Evolutionary conservation across 2,888 invertebrate species (phyloP).

Genomic region (Plebejus melissa): DNA sequence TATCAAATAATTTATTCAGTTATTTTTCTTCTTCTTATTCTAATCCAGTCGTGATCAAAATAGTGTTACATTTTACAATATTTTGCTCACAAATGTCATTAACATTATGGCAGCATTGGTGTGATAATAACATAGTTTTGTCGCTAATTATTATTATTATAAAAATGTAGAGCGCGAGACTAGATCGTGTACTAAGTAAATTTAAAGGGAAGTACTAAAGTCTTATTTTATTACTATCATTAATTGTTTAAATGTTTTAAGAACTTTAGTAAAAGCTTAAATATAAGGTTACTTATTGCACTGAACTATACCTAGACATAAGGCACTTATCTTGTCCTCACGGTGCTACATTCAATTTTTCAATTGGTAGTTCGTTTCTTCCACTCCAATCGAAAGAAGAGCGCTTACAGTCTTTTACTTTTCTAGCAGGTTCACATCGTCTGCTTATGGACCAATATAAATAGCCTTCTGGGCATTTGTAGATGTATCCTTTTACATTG

Average conservation of each 20-base stretch:
- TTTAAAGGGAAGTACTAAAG: conserved; percentile 19
- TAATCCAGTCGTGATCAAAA: conserved; percentile 67
- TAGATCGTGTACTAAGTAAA: conserved; percentile 38
- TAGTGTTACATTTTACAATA: conserved; percentile 53
- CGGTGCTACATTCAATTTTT: conserved; percentile 71
- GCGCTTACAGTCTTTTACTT: conserved; percentile 80
- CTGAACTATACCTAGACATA: background rate
- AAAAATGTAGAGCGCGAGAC: conserved; percentile 35
- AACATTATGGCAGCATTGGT: conserved; percentile 59
- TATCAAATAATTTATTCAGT: conserved; percentile 43
- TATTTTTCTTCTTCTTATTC: conserved; percentile 39
- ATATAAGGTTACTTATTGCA: conserved; percentile 22
- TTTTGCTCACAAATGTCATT: conserved; percentile 67
- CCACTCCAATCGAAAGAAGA: conserved; percentile 61
- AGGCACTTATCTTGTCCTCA: conserved; percentile 37
- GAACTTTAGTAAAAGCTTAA: background rate
- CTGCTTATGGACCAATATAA: conserved; percentile 88
- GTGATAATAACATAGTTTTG: conserved; percentile 30
- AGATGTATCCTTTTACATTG: conserved; percentile 82
- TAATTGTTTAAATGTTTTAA: background rate
- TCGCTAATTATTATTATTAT: conserved; percentile 21
- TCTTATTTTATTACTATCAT: conserved; percentile 1
- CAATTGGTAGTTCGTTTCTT: conserved; percentile 79
- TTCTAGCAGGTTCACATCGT: conserved; percentile 83
- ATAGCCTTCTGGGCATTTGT: conserved; percentile 87